Evolutionary conservation across 2,888 invertebrate genomes (phyloP), one percentile per base, ranked within the genome.

Genomic region (Lochmaea capreae): DNA sequence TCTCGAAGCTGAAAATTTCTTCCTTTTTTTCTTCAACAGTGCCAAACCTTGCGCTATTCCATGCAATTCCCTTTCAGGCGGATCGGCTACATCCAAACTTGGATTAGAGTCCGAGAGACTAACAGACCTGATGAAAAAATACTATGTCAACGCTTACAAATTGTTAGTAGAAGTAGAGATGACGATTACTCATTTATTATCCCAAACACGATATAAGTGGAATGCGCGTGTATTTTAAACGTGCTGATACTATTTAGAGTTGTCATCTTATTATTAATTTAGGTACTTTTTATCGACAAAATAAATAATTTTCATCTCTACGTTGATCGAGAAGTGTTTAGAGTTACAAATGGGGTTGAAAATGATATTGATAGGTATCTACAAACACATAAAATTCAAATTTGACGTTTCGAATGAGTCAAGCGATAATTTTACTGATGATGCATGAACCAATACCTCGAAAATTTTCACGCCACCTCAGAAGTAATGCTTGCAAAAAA

Each of bases 1-100:
- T 81, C 94, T 90, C 74, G 94, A 94, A 78, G 94, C 92, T 0
- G 94, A 94, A 87, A 95, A 95, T 86, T 94, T 94, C 87, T 95
- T 95, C 78, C 95, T 90, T 86, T 95, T 95, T 84, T 92, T 92
- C 85, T 93, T 93, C 71, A 95, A 89, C 33, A 94, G 91, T 1
- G 94, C 94, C 77, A 95, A 88, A 69, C 94, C 94, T 42, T 90
- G 87, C 3, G 86, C 85, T 70, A 91, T 82, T 1, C 88, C 88
- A 79, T 87, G 85, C 26, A 83, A 68, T 79, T 85, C 80, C 81
- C 86, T 82, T 75, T 84, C 72, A 78, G 80, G 77, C 54, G 65
- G 73, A 52, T 71, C 71, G 18, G 76, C 11, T 1, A 82, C 86
- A 70, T 90, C 90, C 76, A 90, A 86, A 79, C 93, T 93, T 72